These are phyloP conservation scores for Drosophila orosa DNA, from an alignment of 1,140 invertebrate species.

Conservation along the genomic window DNA sequence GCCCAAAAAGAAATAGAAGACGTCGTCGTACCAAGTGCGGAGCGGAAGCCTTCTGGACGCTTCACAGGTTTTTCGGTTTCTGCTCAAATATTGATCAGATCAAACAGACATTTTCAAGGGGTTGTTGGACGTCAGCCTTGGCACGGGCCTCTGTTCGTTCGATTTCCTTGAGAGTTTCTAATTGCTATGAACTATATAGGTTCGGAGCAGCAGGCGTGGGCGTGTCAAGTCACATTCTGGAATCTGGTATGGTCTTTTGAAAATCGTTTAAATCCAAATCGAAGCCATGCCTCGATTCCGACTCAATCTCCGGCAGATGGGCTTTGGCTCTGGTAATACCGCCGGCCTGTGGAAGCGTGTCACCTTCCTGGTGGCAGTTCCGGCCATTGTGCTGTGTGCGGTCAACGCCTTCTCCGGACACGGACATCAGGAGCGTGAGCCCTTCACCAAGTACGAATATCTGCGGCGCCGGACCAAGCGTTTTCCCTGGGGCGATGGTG, in stretches of 20 bases:
- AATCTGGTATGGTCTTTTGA: not conserved
- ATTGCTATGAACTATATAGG: slow-evolving; percentile 47
- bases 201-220: slow-evolving; percentile 5
- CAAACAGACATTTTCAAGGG: slow-evolving; percentile 18
- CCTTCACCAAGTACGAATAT: slow-evolving; percentile 90
- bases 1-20: slow-evolving; percentile 20
- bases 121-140: slow-evolving; percentile 47
- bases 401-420: slow-evolving; percentile 88
- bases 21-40: slow-evolving; percentile 3
- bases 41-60: slow-evolving; percentile 47
- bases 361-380: slow-evolving; percentile 89
- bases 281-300: slow-evolving; percentile 19
- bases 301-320: slow-evolving; percentile 18
- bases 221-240: not conserved
- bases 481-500: slow-evolving; percentile 96
- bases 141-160: not conserved
- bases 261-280: slow-evolving; percentile 4
- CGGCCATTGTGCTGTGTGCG: slow-evolving; percentile 88
- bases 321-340: slow-evolving; percentile 8
- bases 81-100: slow-evolving; percentile 41
- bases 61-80: slow-evolving; percentile 24
- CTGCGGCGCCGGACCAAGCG: slow-evolving; percentile 88
- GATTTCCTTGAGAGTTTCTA: slow-evolving; percentile 71
- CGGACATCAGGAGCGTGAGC: slow-evolving; percentile 83
- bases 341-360: slow-evolving; percentile 87